A percentile compares a stretch with the other conserved stretches of the same genome.
Evolutionary conservation across 2,888 invertebrate genomes (phyloP).

Genomic region (Cylindroiulus punctatus): DNA sequence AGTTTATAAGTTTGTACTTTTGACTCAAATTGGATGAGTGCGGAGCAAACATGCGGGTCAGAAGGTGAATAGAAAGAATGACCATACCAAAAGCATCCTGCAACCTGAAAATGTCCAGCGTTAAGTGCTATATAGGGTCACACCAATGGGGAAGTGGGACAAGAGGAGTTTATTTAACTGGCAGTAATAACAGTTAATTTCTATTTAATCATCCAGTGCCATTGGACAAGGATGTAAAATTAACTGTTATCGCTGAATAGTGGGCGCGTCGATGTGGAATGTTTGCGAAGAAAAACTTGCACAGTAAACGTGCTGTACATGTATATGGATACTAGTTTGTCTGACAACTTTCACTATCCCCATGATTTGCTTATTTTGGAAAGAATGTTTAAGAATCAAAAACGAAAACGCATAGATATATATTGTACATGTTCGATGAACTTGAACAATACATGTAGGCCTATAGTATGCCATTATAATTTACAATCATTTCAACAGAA

Average conservation of each 20-base stretch:
- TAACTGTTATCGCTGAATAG: not conserved
- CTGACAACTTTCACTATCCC: not conserved
- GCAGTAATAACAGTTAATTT: slow-evolving; percentile 1
- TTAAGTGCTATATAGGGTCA: not conserved
- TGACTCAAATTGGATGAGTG: not conserved
- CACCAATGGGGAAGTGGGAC: slow-evolving; percentile 4
- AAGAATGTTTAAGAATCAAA: not conserved
- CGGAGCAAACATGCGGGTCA: not conserved
- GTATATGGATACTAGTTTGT: not conserved
- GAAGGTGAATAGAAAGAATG: not conserved
- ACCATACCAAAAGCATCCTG: not conserved
- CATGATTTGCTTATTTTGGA: too few species aligned
- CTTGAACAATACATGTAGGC: not conserved
- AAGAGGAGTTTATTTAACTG: not conserved
- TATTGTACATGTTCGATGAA: not conserved
- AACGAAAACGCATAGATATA: not conserved
- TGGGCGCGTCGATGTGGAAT: not conserved
- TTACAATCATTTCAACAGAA: not conserved
- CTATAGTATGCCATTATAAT: too few species aligned
- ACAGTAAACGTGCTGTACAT: not conserved
- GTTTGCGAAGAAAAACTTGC: not conserved
- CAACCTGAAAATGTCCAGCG: not conserved
- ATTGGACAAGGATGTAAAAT: not conserved
- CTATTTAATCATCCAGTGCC: not conserved
- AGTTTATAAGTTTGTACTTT: slow-evolving; percentile 18